Evolutionary conservation across 2,113 vertebrate species (phyloP), one percentile per base, ranked within the genome.

Genomic region (Nothocercus julius): DNA sequence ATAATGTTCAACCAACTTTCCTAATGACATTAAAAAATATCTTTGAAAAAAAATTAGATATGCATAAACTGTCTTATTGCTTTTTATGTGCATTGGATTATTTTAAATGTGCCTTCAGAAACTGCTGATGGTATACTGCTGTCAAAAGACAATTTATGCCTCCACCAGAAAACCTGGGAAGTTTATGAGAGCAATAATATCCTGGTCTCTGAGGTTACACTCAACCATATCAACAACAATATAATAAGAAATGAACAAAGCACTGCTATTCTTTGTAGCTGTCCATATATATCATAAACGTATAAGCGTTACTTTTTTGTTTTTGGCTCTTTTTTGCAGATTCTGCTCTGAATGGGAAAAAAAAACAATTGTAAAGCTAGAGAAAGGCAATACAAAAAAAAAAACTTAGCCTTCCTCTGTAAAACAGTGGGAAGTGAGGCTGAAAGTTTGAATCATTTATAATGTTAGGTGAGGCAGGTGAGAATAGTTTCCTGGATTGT

Each of bases 241-340:
- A 40, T 73, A 64, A 69, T 61, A 87, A 32, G 28, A 58, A 84
- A 78, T 54, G 42, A 54, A 14, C 12, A 5, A 72, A 51, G 7
- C 22, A 9, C 15, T 53, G 3, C 6, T 85, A 15, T 76, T 72
- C 16, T 67, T 90, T 83, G 20, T n/a, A 76, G 44, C 59, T 40
- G 11, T 56, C 20, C 38, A 61, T 59, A 40, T 13, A 5, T 42
- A 0, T 79, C 2, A 0, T 36, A 76, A 75, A 68, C 1, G 5
- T n/a, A 30, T 0, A 0, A 82, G 4, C 5, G 49, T 92, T 64
- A 3, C 0, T 4, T 49, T n/a, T 27, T 51, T 68, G 32, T 66
- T 21, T 49, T 21, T 49, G 36, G 36, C 49, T 49, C 0, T 5
- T 49, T 30, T 20, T 51, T 62, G 27, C 54, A 42, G 5, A 25